Evolutionary conservation across 2,113 vertebrate species (phyloP).

Genomic region (Pica pica): DNA sequence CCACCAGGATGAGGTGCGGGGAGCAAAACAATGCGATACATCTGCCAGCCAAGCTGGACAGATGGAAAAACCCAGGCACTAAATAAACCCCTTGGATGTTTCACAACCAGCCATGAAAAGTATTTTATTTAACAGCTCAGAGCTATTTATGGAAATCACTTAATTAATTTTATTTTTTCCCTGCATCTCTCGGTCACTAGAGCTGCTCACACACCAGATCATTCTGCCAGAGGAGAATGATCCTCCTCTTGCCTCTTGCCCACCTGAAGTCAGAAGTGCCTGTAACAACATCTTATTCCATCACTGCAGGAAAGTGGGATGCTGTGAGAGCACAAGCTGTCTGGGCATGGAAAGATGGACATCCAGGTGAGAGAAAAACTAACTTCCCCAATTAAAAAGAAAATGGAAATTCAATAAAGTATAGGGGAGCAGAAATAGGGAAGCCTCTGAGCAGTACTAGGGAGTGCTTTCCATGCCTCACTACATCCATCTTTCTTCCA

Average conservation of each 20-base stretch:
- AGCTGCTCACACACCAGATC: not conserved
- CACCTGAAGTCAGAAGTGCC: not conserved
- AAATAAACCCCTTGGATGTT: not conserved
- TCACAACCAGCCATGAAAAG: not conserved
- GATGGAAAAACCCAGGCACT: not conserved
- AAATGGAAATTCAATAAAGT: not conserved
- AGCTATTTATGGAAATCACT: not conserved
- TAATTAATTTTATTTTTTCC: not conserved
- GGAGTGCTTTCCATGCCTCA: not conserved
- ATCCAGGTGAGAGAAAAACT: not conserved
- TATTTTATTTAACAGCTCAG: not conserved
- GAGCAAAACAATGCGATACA: rapidly evolving
- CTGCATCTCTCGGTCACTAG: not conserved
- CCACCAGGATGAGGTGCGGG: not conserved
- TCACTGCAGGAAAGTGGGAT: not conserved
- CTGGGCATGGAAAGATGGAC: not conserved
- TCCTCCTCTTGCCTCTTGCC: not conserved
- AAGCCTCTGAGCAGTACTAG: not conserved
- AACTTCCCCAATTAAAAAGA: not conserved
- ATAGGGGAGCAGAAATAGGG: not conserved
- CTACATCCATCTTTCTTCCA: not conserved
- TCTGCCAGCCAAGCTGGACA: not conserved
- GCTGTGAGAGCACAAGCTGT: not conserved
- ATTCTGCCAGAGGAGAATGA: not conserved
- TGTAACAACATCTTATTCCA: not conserved